Evolutionary conservation across 2,113 vertebrate species (phyloP), one percentile per base, ranked within the genome.

Genomic region (Ictalurus furcatus): DNA sequence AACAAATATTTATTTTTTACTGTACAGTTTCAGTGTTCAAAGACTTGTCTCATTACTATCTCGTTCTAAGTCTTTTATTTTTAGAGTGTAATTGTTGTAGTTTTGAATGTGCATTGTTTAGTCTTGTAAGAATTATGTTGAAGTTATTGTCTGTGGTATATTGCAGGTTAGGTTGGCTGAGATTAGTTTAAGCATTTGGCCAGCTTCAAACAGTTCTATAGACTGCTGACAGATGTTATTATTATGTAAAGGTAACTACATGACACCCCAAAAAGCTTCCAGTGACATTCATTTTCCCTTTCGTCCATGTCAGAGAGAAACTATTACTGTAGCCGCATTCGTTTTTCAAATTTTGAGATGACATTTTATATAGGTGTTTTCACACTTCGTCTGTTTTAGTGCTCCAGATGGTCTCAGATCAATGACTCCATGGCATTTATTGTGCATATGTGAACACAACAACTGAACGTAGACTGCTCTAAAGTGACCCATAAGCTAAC

Each of bases 301-400:
- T 56, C 40, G 79, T 11, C 63, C 14, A 23, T 48, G 28, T 23
- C 30, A 71, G 40, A 40, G 21, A 87, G 86, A 81, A 52, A 37
- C 21, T 23, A 44, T 59, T 73, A n/a, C 52, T 59, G 16, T 88
- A n/a, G 79, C 52, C 23, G 6, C 54, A 54, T 84, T 67, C 44
- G 30, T 73, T 84, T 73, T 61, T 82, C 54, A 88, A 61, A 73
- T 84, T 19, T 44, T 88, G 69, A 54, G 44, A 30, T 74, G 65
- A 40, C 80, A 83, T 88, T 73, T 84, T 23, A 30, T 52, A 34
- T 65, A 82, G 61, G 67, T 30, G 13, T 71, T 16, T 71, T 34
- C 67, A 71, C 5, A 37, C 13, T 19, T 40, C 17, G 30, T 40
- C 30, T 74, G 17, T 19, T 21, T 74, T 34, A 8, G 2, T 8